Conservation (phyloP, 2,888 invertebrate genomes). For the Yponomeuta sedellus region DNA sequence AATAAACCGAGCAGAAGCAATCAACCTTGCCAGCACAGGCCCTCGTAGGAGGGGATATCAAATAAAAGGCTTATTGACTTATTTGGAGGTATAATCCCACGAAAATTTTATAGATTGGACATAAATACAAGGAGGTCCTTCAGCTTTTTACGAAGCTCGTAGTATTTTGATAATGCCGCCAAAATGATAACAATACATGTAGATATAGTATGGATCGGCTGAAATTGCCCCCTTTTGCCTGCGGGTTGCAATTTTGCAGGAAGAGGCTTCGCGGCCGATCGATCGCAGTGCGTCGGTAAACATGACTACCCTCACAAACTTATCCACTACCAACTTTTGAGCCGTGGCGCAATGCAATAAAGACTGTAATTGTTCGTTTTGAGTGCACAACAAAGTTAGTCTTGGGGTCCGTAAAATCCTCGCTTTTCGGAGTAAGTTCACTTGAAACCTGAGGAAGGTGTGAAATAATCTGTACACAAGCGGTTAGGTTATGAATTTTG, state of each 20-base stretch:
- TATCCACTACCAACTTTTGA: constrained; percentile 9
- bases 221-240: constrained; percentile 11
- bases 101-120: not conserved
- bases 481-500: constrained; percentile 10
- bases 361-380: constrained; percentile 14
- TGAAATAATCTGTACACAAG: constrained; percentile 13
- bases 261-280: constrained; percentile 58
- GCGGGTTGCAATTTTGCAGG: constrained; percentile 69
- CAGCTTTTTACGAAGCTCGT: not conserved
- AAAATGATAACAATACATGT: not conserved
- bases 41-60: not conserved
- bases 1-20: constrained; percentile 1
- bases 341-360: constrained; percentile 16
- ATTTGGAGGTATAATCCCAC: not conserved
- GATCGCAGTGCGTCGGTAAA: constrained; percentile 70
- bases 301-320: constrained; percentile 50
- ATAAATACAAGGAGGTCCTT: not conserved
- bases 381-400: constrained; percentile 11
- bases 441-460: constrained; percentile 10
- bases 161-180: not conserved
- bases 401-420: constrained; percentile 9
- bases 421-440: constrained; percentile 13
- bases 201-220: not conserved
- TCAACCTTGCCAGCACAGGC: not conserved
- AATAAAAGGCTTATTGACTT: constrained; percentile 2